Percentiles rank a stretch among this genome's conserved stretches.
These are phyloP conservation scores for Mionectes macconnelli DNA, from an alignment of 2,113 vertebrate species.

Conservation along the genomic window DNA sequence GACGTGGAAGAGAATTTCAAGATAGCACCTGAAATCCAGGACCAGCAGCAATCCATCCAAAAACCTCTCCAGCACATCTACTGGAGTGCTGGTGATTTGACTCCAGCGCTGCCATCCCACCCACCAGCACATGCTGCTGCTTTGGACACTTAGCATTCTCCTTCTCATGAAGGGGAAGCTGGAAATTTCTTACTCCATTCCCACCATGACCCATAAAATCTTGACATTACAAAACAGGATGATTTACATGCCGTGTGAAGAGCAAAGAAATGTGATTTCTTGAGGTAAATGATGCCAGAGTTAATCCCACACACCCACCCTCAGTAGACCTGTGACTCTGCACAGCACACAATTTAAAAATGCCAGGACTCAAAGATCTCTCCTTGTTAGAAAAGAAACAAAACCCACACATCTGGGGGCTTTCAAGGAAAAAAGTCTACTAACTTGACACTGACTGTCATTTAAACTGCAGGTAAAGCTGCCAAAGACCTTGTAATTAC, in stretches of 20 bases:
- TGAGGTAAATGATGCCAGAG: not conserved
- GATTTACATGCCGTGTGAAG: not conserved
- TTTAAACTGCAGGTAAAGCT: slow-evolving; percentile 14
- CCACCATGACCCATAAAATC: not conserved
- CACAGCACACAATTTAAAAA: not conserved
- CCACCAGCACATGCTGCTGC: not conserved
- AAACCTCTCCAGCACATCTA: not conserved
- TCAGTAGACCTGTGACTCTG: accelerated
- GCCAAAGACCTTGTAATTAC: slow-evolving; percentile 1
- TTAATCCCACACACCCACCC: not conserved
- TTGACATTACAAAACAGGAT: not conserved
- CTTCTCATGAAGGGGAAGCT: not conserved
- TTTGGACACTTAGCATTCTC: not conserved
- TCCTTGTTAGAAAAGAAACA: not conserved
- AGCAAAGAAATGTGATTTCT: not conserved
- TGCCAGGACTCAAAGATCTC: not conserved
- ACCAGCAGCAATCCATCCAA: not conserved
- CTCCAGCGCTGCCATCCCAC: not conserved
- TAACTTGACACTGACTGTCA: not conserved
- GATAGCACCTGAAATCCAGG: not conserved
- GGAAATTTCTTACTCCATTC: not conserved
- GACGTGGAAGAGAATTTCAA: not conserved
- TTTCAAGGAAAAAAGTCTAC: not conserved
- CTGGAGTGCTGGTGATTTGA: not conserved
- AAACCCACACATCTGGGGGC: accelerated